Conservation (phyloP, 2,113 vertebrate genomes). For the Gallinago paraguaiae region DNA sequence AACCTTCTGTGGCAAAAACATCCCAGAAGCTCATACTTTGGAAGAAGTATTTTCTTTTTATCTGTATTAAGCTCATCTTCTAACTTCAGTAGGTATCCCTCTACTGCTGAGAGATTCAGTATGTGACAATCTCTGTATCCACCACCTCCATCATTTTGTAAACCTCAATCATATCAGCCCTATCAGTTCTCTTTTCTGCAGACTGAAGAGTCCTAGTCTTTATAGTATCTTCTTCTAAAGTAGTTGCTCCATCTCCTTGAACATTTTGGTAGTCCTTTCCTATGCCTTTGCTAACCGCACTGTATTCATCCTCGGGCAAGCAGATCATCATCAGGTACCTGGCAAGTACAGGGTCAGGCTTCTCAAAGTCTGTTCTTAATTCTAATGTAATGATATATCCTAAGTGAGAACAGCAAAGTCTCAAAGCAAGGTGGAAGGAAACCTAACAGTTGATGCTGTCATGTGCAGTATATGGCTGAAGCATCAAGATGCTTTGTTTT, state of each 20-base stretch:
- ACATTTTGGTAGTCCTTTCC: background rate
- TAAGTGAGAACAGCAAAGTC: background rate
- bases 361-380: background rate
- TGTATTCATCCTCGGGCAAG: background rate
- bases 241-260: background rate
- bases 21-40: background rate
- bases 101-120: background rate
- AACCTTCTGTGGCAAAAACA: background rate
- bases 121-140: background rate
- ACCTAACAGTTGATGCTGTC: background rate
- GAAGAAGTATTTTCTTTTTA: background rate
- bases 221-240: background rate
- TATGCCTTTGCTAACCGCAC: background rate
- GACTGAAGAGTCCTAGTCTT: background rate
- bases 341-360: background rate
- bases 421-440: background rate
- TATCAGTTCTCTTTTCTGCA: background rate
- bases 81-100: background rate
- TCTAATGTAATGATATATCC: background rate
- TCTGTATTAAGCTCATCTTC: background rate
- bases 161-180: background rate
- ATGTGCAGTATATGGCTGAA: background rate
- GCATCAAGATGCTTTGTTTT: background rate
- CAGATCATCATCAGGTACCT: background rate
- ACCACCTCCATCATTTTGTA: background rate